A percentile compares a stretch with the other conserved stretches of the same genome.
Conservation (phyloP, 2,113 vertebrate genomes). For the Paramormyrops kingsleyae region DNA sequence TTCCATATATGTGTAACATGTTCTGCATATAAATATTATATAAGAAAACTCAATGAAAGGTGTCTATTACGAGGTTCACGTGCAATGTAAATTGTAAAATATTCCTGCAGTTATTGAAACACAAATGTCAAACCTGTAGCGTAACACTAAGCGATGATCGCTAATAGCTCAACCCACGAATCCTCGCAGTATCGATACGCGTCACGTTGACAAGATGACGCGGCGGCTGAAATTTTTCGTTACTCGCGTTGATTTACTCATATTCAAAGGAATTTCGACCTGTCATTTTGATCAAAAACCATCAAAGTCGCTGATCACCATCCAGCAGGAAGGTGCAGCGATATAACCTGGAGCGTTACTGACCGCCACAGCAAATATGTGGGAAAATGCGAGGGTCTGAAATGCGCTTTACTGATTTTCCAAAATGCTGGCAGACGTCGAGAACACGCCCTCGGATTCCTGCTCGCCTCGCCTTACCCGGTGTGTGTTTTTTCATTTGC, state of each 20-base stretch:
- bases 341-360: neutral
- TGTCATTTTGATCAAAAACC: neutral
- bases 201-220: neutral
- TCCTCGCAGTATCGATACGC: neutral
- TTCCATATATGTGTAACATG: neutral
- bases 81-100: neutral
- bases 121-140: neutral
- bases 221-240: neutral
- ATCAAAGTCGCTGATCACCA: neutral
- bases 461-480: constrained; percentile 40
- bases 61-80: neutral
- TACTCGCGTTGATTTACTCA: neutral
- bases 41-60: neutral
- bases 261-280: neutral
- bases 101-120: neutral
- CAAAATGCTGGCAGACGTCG: neutral
- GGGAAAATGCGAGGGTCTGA: neutral
- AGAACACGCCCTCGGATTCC: constrained; percentile 42
- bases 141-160: neutral
- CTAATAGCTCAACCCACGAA: neutral
- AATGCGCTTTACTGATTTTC: neutral
- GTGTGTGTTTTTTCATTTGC: constrained; percentile 56
- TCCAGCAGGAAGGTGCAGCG: neutral
- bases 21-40: neutral
- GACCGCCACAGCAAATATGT: neutral